Conservation (phyloP, 2,888 invertebrate species). For the Antheraea assamensis region DNA sequence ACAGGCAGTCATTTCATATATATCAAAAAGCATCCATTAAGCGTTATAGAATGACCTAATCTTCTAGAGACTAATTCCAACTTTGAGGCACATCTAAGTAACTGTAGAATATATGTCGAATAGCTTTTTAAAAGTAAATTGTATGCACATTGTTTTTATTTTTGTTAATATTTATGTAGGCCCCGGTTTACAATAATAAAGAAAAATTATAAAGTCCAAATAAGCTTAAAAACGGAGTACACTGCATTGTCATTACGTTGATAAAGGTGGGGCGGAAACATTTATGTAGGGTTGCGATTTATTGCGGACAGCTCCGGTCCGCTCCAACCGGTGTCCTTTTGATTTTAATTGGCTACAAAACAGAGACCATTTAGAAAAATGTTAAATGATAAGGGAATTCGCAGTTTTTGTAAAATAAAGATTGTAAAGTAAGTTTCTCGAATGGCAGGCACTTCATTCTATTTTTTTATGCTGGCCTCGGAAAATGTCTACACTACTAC, state of each 20-base stretch:
- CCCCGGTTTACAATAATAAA: neutral
- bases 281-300: constrained; percentile 76
- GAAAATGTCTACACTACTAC: neutral
- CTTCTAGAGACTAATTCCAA: too few relatives aligned
- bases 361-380: constrained; percentile 70
- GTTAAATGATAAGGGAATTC: constrained; percentile 21
- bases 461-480: neutral
- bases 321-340: constrained; percentile 69
- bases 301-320: constrained; percentile 61
- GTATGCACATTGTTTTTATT: neutral
- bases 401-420: constrained; percentile 15
- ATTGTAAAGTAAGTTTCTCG: neutral
- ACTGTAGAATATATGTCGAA: neutral
- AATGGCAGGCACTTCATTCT: neutral
- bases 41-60: too few relatives aligned
- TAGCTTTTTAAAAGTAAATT: neutral
- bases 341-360: constrained; percentile 80
- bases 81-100: neutral
- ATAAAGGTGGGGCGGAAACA: constrained; percentile 60
- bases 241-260: constrained; percentile 10
- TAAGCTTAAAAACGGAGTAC: constrained; percentile 3
- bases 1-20: too few relatives aligned
- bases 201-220: neutral
- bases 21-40: too few relatives aligned
- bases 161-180: neutral